Base-by-base conservation (phyloP, 2,888 invertebrate genomes). In the Ectobius pallidus region DNA sequence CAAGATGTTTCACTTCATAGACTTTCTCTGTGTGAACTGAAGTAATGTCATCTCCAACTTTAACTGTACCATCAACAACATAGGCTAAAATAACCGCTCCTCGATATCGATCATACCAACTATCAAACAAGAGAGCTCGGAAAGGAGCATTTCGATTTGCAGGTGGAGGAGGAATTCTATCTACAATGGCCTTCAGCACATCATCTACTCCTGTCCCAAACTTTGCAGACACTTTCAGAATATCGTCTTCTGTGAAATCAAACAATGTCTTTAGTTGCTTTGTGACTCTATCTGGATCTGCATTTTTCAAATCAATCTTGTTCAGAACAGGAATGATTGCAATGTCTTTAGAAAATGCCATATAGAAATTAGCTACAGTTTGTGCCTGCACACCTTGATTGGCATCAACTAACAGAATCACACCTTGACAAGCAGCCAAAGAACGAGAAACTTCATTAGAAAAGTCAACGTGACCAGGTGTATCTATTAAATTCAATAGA, bases 381-480 rank as follows among this genome's bases (percentile, higher is more conserved):
- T 99, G 99, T 0, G 99, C 98, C 85, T 98, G 96, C 1, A 97
- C 91, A 9, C 94, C 94, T 86, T 97, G 95, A 84, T 97, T 97
- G 0, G 99, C 97, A 85, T 99, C 99, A 0, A 99, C 95, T 68
- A 99, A 84, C 71, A 99, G 85, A 76, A 99, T 89, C 0, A 96
- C 98, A 11, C 98, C 98, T 86, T 98, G 95, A 81, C 97, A 98
- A 63, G 96, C 96, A 73, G 92, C 88, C 71, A 99, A 86, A 65
- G 97, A 97, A 71, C 98, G 87, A 0, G 94, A 91, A 76, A 92
- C 91, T 87, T 99, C 98, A 85, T 95, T 96, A 18, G 94, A 91
- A 83, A 99, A 99, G 83, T 99, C 99, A 0, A 98, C 98, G 87
- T 99, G 99, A 1, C 99, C 97, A 4, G 99, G 99, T 20, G 99